Evolutionary conservation across 1,140 invertebrate species (phyloP).

Genomic region (Spodoptera frugiperda): DNA sequence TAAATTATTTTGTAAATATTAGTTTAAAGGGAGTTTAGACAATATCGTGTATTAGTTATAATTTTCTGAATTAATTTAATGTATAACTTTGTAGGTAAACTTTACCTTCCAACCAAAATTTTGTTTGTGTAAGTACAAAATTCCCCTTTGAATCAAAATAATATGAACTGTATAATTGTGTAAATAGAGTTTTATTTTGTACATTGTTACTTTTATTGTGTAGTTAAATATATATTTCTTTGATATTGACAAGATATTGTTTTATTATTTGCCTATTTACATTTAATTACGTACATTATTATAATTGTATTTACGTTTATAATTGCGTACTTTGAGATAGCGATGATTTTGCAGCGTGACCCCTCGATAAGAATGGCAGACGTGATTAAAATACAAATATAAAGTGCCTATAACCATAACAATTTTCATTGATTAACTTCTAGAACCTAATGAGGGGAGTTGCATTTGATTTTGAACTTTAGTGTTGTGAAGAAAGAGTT

Average conservation of each 20-base stretch:
- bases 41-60: conserved; percentile 30
- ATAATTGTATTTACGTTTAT: conserved; percentile 40
- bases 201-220: conserved; percentile 43
- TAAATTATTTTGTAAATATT: conserved; percentile 50
- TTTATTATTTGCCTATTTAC: conserved; percentile 35
- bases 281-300: conserved; percentile 35
- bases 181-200: conserved; percentile 43
- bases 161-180: conserved; percentile 29
- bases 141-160: conserved; percentile 28
- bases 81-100: conserved; percentile 26
- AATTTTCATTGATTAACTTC: conserved; percentile 46
- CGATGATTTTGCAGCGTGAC: conserved; percentile 41
- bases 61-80: conserved; percentile 25
- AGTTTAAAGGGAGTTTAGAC: conserved; percentile 36
- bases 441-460: conserved; percentile 14
- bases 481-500: background rate
- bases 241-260: conserved; percentile 40
- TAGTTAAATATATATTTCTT: conserved; percentile 46
- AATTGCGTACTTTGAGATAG: conserved; percentile 40
- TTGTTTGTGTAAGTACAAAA: conserved; percentile 39
- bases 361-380: conserved; percentile 36
- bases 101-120: conserved; percentile 44
- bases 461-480: conserved; percentile 27
- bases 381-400: conserved; percentile 46
- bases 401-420: conserved; percentile 45